Base-by-base conservation (phyloP, 2,797 vertebrate species). In the Circus cinereus region DNA sequence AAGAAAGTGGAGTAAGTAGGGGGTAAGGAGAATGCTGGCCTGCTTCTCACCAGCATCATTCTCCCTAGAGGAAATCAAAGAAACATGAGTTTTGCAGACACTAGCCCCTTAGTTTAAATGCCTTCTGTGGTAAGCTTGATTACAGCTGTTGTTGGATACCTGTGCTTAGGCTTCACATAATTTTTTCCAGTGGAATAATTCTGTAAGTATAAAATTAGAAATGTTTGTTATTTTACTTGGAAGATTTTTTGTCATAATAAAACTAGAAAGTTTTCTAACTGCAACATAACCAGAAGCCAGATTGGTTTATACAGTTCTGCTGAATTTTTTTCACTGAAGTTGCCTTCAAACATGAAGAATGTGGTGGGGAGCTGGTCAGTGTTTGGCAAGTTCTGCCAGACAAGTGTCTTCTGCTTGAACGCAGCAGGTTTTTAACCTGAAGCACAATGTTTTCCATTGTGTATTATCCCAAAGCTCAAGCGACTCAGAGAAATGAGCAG, bases 131-230 rank as follows among this genome's bases (percentile, higher is more conserved):
- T 93, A 56, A 85, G 82, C 57, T 95, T 92, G 85, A 94, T 94
- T 95, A 78, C 79, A 97, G 79, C 96, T 97, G 92, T 77, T 95
- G 97, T 96, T 97, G 96, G 95, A 98, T 97, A 97, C 95, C 96
- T 97, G 92, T 96, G 56, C 85, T 92, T 90, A 77, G 48, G 32
- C 73, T 91, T 93, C 89, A 83, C 73, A 79, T 96, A 94, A 73
- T 92, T 97, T 97, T 98, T 98, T 98, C 97, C 97, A 96, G 34
- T 97, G 93, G 91, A 97, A 97, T 93, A 92, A 89, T 92, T 96
- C 75, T 79, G 79, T 78, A 93, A 87, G 79, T 89, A 93, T 92
- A 96, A 97, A 96, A 97, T 97, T 96, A 97, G 92, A 97, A 96
- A 92, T 83, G 84, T 97, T 98, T 97, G 76, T 93, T 97, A 85